Evolutionary conservation across 2,797 vertebrate species (phyloP).

Genomic region (Chloroceryle inda): DNA sequence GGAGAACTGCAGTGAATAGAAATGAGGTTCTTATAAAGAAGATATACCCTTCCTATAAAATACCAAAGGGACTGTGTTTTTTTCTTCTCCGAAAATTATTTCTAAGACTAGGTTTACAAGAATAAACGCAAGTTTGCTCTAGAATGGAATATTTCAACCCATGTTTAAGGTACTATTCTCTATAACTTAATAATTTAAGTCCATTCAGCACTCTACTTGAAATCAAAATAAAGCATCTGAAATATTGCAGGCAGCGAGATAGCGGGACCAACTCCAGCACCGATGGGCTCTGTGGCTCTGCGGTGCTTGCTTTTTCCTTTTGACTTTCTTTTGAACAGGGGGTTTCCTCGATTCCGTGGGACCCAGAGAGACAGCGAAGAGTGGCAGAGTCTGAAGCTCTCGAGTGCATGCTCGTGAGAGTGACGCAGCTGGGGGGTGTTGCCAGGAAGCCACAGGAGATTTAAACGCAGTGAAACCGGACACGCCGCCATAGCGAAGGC

Average conservation of each 20-base stretch:
- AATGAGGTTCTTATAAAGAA: background rate
- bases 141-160: conserved; percentile 39
- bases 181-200: conserved; percentile 71
- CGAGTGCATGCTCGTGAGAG: too few relatives aligned
- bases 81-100: conserved; percentile 23
- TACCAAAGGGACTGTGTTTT: background rate
- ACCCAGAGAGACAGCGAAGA: too few relatives aligned
- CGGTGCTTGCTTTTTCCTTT: too few relatives aligned
- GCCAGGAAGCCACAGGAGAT: too few relatives aligned
- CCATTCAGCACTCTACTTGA: conserved; percentile 59
- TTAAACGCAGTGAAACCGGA: too few relatives aligned
- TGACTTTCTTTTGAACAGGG: too few relatives aligned
- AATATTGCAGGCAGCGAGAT: background rate
- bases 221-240: conserved; percentile 64
- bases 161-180: conserved; percentile 42
- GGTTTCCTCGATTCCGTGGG: too few relatives aligned
- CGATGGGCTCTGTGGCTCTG: too few relatives aligned
- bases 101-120: conserved; percentile 38
- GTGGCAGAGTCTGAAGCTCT: too few relatives aligned
- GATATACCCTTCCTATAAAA: background rate
- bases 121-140: conserved; percentile 11
- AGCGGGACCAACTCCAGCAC: too few relatives aligned
- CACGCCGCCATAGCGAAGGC: too few relatives aligned
- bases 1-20: background rate
- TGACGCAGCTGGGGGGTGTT: too few relatives aligned